Base-by-base conservation (phyloP, 2,888 invertebrate species). In the Adelphocoris suturalis region DNA sequence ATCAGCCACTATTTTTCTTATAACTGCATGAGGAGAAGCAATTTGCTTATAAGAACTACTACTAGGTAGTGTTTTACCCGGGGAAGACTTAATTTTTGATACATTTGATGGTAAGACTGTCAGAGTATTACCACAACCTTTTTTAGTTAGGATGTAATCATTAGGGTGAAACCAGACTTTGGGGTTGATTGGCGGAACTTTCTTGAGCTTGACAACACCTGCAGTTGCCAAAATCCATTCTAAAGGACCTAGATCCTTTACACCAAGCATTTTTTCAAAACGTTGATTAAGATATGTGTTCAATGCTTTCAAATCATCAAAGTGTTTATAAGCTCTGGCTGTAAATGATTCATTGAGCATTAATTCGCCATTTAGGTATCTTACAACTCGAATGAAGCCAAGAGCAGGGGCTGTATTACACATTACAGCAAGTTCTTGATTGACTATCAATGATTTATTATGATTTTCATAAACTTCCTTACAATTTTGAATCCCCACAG, bases 81-180 rank as follows among this genome's bases (percentile, higher is more conserved):
- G 52, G 52, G 52, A 14, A 52, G 16, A 14, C 11, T 52, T 68
- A 13, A 11, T 12, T 27, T 68, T 68, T 23, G 23, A 13, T 7
- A 23, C 12, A 68, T n/a, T n/a, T 13, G 12, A 11, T 68, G 23
- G 23, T 23, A 27, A 12, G 27, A 68, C 68, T 9, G 19, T 11
- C 27, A 19, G 12, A 12, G 12, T 7, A 7, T 27, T 23, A 23
- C 1, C 68, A 12, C 23, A 13, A 19, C 23, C 68, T 19, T 19
- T 3, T 0, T 80, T 16, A 3, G n/a, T 46, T 0, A 80, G 37
- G 37, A 46, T 1, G 19, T 19, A 80, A 37, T 80, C 46, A 46
- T 46, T 16, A 13, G 78, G 78, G n/a, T 80, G 37, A 5, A 80
- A 80, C 78, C 78, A 80, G n/a, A 80, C 47, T 80, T 80, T 80